Percentiles rank a stretch among this genome's conserved stretches.
Conservation (phyloP, 2,888 invertebrate genomes). For the Volucella zonaria region DNA sequence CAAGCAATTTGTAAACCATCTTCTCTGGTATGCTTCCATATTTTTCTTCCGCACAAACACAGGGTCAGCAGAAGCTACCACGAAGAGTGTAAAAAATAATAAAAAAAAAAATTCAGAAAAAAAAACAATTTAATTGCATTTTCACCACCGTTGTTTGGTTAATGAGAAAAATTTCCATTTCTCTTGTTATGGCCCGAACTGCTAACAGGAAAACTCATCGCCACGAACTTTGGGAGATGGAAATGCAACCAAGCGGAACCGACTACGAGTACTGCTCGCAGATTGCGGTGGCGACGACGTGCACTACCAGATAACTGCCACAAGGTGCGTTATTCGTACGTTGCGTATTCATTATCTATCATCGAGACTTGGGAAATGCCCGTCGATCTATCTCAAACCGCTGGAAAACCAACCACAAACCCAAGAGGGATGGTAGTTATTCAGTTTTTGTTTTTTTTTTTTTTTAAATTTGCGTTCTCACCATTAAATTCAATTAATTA, state of each 20-base stretch:
- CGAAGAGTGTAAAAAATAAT: neutral
- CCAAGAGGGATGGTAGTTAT: neutral
- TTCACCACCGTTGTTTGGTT: constrained; percentile 64
- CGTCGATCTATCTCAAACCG: no score
- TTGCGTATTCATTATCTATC: no score
- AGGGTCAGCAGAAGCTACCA: neutral
- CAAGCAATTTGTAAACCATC: constrained; percentile 63
- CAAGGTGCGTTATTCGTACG: no score
- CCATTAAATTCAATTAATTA: constrained; percentile 67
- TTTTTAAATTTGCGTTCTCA: neutral
- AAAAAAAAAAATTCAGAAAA: neutral
- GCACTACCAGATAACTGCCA: constrained; percentile 14
- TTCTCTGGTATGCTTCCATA: constrained; percentile 48
- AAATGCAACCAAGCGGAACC: constrained; percentile 52
- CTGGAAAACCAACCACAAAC: no score
- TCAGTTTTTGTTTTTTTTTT: constrained; percentile 13
- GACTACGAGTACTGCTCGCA: no score
- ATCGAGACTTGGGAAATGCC: no score
- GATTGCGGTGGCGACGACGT: neutral
- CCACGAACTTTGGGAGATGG: constrained; percentile 37
- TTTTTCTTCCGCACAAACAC: constrained; percentile 31
- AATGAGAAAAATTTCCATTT: constrained; percentile 69
- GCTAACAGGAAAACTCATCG: constrained; percentile 55
- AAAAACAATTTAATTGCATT: constrained; percentile 56
- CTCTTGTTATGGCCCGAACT: constrained; percentile 36